These are phyloP conservation scores for Gastracanthus pulcherrimus DNA, from an alignment of 2,888 invertebrate species.

Conservation along the genomic window DNA sequence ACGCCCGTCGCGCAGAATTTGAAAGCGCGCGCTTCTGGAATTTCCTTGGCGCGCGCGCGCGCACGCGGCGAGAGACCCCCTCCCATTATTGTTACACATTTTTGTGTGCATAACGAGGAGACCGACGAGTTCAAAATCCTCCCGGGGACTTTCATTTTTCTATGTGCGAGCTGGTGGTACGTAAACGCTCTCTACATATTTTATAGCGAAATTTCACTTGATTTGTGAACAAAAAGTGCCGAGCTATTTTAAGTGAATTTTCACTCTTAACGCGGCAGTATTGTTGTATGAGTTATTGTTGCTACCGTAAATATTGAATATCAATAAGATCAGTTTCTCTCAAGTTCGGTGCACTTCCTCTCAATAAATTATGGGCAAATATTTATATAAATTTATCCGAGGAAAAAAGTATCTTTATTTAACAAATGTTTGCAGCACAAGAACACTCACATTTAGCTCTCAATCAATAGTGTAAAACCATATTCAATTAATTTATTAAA, in stretches of 20 bases:
- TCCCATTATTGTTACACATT: slow-evolving; percentile 25
- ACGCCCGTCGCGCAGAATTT: slow-evolving; percentile 19
- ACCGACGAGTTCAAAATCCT: slow-evolving; percentile 37
- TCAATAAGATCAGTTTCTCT: no score
- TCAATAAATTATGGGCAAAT: no score
- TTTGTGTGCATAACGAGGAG: slow-evolving; percentile 20
- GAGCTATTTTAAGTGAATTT: neutral
- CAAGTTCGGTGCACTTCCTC: no score
- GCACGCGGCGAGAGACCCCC: neutral
- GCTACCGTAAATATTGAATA: no score
- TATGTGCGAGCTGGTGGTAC: neutral
- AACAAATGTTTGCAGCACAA: no score
- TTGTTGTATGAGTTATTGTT: neutral
- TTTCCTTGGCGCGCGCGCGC: neutral
- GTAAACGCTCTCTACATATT: neutral
- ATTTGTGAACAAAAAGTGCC: slow-evolving; percentile 4
- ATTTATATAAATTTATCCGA: no score
- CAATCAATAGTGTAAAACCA: no score
- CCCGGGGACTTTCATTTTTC: slow-evolving; percentile 47
- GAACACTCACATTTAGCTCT: no score
- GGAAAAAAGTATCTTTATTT: no score
- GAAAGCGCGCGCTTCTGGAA: slow-evolving; percentile 46
- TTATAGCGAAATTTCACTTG: slow-evolving; percentile 40
- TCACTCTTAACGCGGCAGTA: neutral
- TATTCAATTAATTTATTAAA: no score